phyloP scores from a whole-genome alignment of 2,888 invertebrate genomes.

The Tipula helvola region DNA sequence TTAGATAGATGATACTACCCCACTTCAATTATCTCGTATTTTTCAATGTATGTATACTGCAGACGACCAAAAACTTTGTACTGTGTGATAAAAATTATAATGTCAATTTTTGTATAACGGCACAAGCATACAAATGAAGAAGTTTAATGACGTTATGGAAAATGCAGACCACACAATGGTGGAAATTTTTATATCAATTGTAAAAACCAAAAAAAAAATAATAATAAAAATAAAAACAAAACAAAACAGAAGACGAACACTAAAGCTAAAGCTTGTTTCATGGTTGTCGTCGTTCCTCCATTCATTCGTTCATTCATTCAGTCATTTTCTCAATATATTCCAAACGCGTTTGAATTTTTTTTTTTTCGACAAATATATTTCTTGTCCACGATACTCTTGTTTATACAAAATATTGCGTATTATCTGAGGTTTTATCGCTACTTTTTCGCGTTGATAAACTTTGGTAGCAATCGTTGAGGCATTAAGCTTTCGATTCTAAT shows the following conservation, averaged over 20 bases:
- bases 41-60: not conserved
- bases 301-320: too few species aligned
- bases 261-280: too few species aligned
- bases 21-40: not conserved
- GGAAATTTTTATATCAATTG: not conserved
- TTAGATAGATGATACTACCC: not conserved
- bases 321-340: too few species aligned
- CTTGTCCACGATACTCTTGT: too few species aligned
- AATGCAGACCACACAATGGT: not conserved
- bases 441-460: too few species aligned
- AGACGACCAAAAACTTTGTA: not conserved
- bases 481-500: too few species aligned
- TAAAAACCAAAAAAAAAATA: not conserved
- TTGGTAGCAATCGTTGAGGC: too few species aligned
- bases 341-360: too few species aligned
- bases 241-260: not conserved
- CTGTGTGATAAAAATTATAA: not conserved
- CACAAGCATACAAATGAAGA: not conserved
- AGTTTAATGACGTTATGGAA: not conserved
- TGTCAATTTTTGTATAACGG: not conserved
- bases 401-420: too few species aligned
- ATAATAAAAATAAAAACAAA: not conserved
- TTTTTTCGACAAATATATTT: too few species aligned
- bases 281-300: too few species aligned
- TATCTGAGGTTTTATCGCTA: too few species aligned